Conservation (phyloP, 1,140 invertebrate species). For the Drosophila malerkotliana region DNA sequence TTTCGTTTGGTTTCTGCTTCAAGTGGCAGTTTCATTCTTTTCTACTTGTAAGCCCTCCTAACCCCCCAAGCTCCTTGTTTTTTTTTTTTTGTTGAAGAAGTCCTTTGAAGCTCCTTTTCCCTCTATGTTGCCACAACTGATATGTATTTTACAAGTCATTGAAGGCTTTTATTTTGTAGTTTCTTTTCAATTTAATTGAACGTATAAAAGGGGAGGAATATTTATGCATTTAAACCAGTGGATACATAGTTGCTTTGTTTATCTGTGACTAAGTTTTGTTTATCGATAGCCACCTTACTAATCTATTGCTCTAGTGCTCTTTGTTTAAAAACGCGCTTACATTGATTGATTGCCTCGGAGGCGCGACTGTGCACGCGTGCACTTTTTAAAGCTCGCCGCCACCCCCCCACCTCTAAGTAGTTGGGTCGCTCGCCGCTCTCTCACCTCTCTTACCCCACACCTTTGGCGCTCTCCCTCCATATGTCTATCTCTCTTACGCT, state of each 20-base stretch:
- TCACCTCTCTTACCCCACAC: background rate
- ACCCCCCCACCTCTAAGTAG: background rate
- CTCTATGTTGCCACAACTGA: conserved; percentile 21
- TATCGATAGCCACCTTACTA: background rate
- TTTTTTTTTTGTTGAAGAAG: conserved; percentile 6
- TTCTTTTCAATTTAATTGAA: conserved; percentile 38
- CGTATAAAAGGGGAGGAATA: conserved; percentile 17
- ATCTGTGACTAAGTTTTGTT: background rate
- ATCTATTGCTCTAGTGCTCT: background rate
- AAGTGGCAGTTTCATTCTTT: conserved; percentile 77
- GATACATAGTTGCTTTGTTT: background rate
- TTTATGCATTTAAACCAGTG: no score
- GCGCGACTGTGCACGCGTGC: conserved; percentile 70
- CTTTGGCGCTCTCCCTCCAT: background rate
- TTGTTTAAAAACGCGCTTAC: conserved; percentile 71
- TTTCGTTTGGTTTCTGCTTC: conserved; percentile 59
- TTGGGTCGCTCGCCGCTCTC: background rate
- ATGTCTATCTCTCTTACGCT: no score
- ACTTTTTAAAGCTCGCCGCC: conserved; percentile 52
- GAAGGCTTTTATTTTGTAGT: conserved; percentile 40
- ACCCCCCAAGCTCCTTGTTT: background rate
- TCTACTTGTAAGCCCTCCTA: conserved; percentile 17
- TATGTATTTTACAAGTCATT: conserved; percentile 56
- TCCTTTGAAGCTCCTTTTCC: conserved; percentile 46
- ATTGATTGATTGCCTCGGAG: conserved; percentile 77